phyloP scores from a whole-genome alignment of 2,113 vertebrate genomes.

The cat (Felis catus) region F.catus_Fca126_mat1.0 CM031412.1:74580501-74581000 shows the following conservation, averaged over 20 bases:
- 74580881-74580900: background rate
- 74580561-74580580: background rate
- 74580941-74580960: background rate
- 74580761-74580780: background rate
- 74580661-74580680: background rate
- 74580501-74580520: slow-evolving; percentile 30
- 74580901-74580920: no score
- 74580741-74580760: background rate
- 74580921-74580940: background rate
- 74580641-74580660: background rate
- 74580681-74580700: background rate
- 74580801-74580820: background rate
- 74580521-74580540: slow-evolving; percentile 40
- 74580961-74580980: background rate
- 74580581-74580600: background rate
- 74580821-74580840: fast-evolving
- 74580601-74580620: slow-evolving; percentile 12
- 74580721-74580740: background rate
- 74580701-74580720: background rate
- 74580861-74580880: background rate
- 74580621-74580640: background rate
- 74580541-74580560: slow-evolving; percentile 21
- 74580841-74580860: background rate
- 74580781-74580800: background rate
- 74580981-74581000: background rate